These are phyloP conservation scores for Cosmia pyralina DNA, from an alignment of 2,888 invertebrate genomes.

Conservation along the genomic window DNA sequence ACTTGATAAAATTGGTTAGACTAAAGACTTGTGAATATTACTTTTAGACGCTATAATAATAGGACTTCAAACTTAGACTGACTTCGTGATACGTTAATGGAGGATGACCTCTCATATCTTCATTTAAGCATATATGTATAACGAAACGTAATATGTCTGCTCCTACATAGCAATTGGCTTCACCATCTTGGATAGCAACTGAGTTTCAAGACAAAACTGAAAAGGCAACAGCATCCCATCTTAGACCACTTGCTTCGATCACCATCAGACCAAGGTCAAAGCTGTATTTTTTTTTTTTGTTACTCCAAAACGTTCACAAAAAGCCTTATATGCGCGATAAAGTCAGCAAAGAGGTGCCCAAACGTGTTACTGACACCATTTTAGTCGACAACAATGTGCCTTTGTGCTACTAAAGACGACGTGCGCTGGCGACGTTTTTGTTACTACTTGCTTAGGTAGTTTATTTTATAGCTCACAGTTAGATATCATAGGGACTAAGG, in stretches of 20 bases:
- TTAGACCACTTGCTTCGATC: background rate
- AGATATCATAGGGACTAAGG: background rate
- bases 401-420: slow-evolving; percentile 47
- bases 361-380: slow-evolving; percentile 54
- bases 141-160: too few species aligned
- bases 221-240: background rate
- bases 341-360: slow-evolving; percentile 16
- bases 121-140: too few species aligned
- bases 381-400: slow-evolving; percentile 57
- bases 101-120: too few species aligned
- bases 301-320: slow-evolving; percentile 19
- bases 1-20: background rate
- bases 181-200: background rate
- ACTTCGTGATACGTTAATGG: too few species aligned
- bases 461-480: slow-evolving; percentile 20
- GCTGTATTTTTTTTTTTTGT: too few species aligned
- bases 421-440: slow-evolving; percentile 44
- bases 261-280: background rate
- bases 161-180: too few species aligned
- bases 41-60: background rate
- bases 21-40: background rate
- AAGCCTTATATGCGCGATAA: slow-evolving; percentile 10
- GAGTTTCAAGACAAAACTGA: too few species aligned
- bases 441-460: slow-evolving; percentile 9
- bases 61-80: background rate